Base-by-base conservation (phyloP, 2,888 invertebrate species). In the Cecidostiba fungosa region DNA sequence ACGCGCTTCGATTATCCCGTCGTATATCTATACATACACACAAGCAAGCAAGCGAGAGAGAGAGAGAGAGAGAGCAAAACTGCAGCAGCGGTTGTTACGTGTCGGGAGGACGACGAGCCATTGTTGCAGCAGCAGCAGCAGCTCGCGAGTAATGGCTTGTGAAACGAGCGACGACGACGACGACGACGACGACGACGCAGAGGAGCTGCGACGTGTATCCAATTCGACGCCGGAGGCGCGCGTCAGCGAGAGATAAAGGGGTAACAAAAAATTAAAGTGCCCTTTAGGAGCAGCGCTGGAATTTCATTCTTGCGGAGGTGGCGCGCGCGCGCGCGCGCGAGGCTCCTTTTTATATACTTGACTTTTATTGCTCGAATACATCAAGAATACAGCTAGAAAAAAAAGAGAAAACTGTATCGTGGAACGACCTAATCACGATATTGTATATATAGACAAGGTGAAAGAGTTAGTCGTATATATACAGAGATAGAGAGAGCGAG, bases 81-180 rank as follows among this genome's bases (percentile, higher is more conserved):
- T 59, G 54, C 54, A n/a, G 54, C 54, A 81, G 77, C 88, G 86
- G 87, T 88, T 87, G 88, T 84, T 87, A 89, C 87, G 87, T 72
- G 69, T 86, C 54, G 54, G 54, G 54, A 59, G 54, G 54, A n/a
- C 54, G 62, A 62, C 69, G 72, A 66, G 87, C 80, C 82, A 89
- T 89, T 88, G 88, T 89, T 87, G 84, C 69, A 81, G 69, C 29
- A 14, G 62, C 62, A n/a, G 16, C 47, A 50, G 19, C 50, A 59
- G 23, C 69, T 69, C n/a, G 70, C 72, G 86, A 86, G 86, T 89
- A 89, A 89, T 87, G 85, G 87, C 86, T 88, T 87, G 81, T 86
- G 88, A 86, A 87, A 87, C 86, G 84, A 87, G 87, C 80, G 85
- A 85, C 73, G 85, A 62, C 59, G 59, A 59, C 59, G 23, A 62